Evolutionary conservation across 2,888 invertebrate genomes (phyloP), one percentile per base, ranked within the genome.

Genomic region (Parochlus steinenii): DNA sequence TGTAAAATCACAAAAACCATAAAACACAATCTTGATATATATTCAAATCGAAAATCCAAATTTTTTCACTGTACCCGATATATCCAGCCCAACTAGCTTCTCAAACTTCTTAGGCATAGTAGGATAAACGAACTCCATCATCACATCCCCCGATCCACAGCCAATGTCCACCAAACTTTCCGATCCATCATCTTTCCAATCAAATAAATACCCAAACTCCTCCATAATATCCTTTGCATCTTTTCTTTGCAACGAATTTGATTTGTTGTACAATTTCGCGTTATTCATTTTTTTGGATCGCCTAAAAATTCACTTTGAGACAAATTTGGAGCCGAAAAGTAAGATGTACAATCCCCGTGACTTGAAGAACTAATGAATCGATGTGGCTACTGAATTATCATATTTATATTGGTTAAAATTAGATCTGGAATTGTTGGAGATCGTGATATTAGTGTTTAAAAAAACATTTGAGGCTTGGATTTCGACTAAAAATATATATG

Each of bases 111-210:
- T 45, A 0, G 78, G 72, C 33, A 82, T 48, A 40, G 65, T 58
- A 1, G 72, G 71, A 41, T 71, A 57, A 38, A 85, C 54, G 19
- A 71, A 56, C n/a, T 71, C 66, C 36, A 66, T 62, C 1, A 73
- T 69, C 8, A 80, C 73, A 46, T 71, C 68, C 0, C 81, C 80
- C 23, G 76, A 73, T 0, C 80, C 83, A 41, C 74, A 76, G 1
- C 83, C 83, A 24, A 82, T 64, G 46, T 83, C 83, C 38, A 76
- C 46, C 23, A 74, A 51, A n/a, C 54, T 53, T 33, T 65, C 65
- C 8, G 58, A 54, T 0, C 60, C 62, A 32, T 58, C 57, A 10
- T 52, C 46, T 33, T 61, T 61, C 73, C 72, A 74, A 40, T 64
- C 59, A 19, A 78, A 56, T 44, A 63, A 56, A 6, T 58, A 53